Evolutionary conservation across 2,888 invertebrate species (phyloP), one percentile per base, ranked within the genome.

Genomic region (Agrenia bidenticulata): DNA sequence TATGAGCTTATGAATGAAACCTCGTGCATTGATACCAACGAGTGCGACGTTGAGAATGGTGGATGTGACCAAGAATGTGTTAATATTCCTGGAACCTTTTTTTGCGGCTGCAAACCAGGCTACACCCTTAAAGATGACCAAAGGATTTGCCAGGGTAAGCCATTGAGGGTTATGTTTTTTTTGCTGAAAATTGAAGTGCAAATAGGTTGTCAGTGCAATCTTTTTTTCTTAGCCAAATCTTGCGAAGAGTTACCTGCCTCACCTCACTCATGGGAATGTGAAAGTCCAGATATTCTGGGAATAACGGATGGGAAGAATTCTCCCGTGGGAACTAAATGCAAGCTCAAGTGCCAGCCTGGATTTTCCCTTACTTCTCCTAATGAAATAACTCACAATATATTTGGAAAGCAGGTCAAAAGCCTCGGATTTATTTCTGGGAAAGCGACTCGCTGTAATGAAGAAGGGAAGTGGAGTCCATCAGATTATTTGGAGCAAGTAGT

Each of bases 91-190:
- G 82, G 81, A 21, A 79, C 80, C 39, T 81, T 77, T 73, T 80
- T 81, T 66, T 89, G 89, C 77, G 79, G 79, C n/a, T 89, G 89
- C 75, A 84, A 83, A 15, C 77, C 79, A 1, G 87, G 87, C 0
- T 86, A 81, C 76, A 74, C 77, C 7, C 78, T 84, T 5, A 81
- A 80, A 4, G 77, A 78, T 17, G 82, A 82, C 55, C 81, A 81
- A 19, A 80, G 82, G 67, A 73, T 78, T 61, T 77, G 79, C 77
- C 76, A 77, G 71, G 77, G 78, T 73, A 50, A 66, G 21, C 26
- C 23, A 32, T 56, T n/a, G n/a, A 9, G 13, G 19, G 19, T 17
- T 32, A 42, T 11, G 24, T 23, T 32, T 54, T 19, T 21, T 13
- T 13, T 45, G 7, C 45, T 9, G 5, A 9, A 45, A 19, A 45